These are phyloP conservation scores for Cyphomyrus plagiostoma DNA, from an alignment of 2,113 vertebrate genomes.

Conservation along the genomic window DNA sequence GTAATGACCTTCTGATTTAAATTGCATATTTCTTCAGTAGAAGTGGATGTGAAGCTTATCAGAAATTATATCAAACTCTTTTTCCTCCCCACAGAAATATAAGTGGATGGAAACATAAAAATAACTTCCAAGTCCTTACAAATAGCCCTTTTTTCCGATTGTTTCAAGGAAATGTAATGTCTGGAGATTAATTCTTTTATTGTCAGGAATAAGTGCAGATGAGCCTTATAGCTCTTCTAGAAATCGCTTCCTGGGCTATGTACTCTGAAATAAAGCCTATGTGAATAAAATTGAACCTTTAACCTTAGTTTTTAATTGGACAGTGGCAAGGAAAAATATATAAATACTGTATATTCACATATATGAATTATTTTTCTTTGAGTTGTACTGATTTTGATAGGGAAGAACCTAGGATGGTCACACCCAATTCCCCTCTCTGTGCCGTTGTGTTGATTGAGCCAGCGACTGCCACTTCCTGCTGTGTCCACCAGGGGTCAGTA, in stretches of 20 bases:
- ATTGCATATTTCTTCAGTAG: background rate
- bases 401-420: constrained; percentile 21
- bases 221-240: background rate
- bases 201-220: background rate
- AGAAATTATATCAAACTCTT: background rate
- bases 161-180: background rate
- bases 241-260: background rate
- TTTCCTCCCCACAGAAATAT: background rate
- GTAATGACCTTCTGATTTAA: background rate
- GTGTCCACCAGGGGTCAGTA: constrained; percentile 59
- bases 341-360: constrained; percentile 2
- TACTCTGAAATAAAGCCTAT: background rate
- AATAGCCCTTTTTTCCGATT: background rate
- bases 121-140: background rate
- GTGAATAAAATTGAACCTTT: background rate
- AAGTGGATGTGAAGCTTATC: background rate
- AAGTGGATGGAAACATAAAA: background rate
- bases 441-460: constrained; percentile 3
- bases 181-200: background rate
- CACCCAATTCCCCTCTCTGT: constrained; percentile 23
- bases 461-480: constrained; percentile 26
- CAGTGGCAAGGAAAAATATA: background rate
- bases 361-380: background rate
- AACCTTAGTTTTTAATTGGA: background rate
- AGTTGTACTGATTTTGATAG: background rate